phyloP scores from a whole-genome alignment of 2,113 vertebrate species.

The Rousettus leschenaultii region DNA sequence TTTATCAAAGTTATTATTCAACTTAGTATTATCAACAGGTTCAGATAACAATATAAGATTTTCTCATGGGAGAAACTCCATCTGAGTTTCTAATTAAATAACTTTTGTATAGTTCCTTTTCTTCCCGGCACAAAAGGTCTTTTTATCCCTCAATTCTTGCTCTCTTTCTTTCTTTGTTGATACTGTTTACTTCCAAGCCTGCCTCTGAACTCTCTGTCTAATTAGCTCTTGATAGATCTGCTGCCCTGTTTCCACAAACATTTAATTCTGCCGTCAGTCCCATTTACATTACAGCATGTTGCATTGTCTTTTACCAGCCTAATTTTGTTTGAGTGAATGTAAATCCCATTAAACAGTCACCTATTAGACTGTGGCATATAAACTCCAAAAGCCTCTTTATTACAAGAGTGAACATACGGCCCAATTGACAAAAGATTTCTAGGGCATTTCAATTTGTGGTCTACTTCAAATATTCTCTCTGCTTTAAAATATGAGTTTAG shows the following conservation, averaged over 20 bases:
- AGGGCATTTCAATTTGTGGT: conserved; percentile 70
- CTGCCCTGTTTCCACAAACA: conserved; percentile 88
- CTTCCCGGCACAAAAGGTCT: conserved; percentile 76
- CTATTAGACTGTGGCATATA: conserved; percentile 82
- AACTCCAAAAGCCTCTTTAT: conserved; percentile 80
- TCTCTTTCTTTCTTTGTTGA: conserved; percentile 79
- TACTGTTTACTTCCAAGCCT: conserved; percentile 83
- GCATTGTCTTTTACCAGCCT: conserved; percentile 86
- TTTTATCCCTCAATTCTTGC: conserved; percentile 69
- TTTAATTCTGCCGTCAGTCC: conserved; percentile 86
- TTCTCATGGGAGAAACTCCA: conserved; percentile 76
- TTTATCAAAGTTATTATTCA: conserved; percentile 74
- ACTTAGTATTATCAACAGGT: conserved; percentile 74
- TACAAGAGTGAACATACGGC: conserved; percentile 77
- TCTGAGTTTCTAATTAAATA: conserved; percentile 81
- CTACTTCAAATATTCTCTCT: conserved; percentile 70
- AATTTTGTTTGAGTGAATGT: conserved; percentile 88
- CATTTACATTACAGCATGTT: conserved; percentile 86
- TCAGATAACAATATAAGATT: conserved; percentile 59
- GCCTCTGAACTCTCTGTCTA: conserved; percentile 84
- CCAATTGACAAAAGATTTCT: conserved; percentile 77
- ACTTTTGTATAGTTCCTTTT: conserved; percentile 80
- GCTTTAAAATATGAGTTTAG: conserved; percentile 38
- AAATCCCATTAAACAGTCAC: conserved; percentile 89
- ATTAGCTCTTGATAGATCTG: conserved; percentile 89